Evolutionary conservation across 2,797 vertebrate species (phyloP).

Genomic region (Remorina albescens): DNA sequence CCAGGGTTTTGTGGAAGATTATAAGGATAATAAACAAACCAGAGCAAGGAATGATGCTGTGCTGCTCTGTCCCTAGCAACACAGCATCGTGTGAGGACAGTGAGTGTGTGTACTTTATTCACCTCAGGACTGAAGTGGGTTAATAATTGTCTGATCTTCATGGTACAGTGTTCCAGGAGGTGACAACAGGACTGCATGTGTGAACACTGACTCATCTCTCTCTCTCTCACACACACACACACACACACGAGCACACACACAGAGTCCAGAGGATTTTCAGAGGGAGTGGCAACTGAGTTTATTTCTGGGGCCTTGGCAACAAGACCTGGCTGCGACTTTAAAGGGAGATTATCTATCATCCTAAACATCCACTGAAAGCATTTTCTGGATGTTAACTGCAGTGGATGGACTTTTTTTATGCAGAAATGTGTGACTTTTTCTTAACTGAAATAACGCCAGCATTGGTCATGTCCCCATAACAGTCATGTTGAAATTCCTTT

Average conservation of each 20-base stretch:
- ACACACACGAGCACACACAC: conserved; percentile 20
- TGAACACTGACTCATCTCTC: conserved; percentile 19
- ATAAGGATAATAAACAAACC: conserved; percentile 22
- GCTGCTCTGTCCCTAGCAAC: conserved; percentile 17
- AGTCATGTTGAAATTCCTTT: background rate
- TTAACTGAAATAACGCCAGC: background rate
- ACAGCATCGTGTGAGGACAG: no score
- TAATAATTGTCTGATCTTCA: conserved; percentile 33
- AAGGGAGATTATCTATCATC: conserved; percentile 33
- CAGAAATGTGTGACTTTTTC: conserved; percentile 1
- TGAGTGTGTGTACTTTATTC: background rate
- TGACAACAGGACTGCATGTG: conserved; percentile 14
- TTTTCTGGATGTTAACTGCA: background rate
- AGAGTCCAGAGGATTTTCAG: conserved; percentile 43
- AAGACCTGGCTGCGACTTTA: conserved; percentile 1
- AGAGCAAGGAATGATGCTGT: conserved; percentile 25
- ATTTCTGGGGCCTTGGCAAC: conserved; percentile 31
- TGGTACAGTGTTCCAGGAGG: conserved; percentile 34
- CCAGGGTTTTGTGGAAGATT: conserved; percentile 27
- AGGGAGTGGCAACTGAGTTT: conserved; percentile 25
- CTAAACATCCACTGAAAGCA: conserved; percentile 8
- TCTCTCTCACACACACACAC: conserved; percentile 22
- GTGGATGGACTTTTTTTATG: background rate
- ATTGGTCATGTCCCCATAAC: background rate
- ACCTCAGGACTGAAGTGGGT: conserved; percentile 20